Evolutionary conservation across 2,797 vertebrate genomes (phyloP), one percentile per base, ranked within the genome.

Genomic region (Takifugu ocellatus): DNA sequence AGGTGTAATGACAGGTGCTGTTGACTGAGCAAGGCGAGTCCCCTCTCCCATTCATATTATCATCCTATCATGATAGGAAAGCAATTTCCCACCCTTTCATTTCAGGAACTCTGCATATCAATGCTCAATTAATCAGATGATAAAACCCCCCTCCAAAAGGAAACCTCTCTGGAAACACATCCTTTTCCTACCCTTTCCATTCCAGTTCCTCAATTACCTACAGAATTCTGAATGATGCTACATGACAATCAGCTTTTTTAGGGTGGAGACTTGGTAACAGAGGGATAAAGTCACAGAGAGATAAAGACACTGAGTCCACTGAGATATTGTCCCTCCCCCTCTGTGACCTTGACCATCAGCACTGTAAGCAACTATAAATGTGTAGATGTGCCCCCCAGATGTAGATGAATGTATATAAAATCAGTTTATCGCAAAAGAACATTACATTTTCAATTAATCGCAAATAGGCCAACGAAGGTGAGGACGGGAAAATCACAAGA

Each of bases 1-100:
- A 85, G 80, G 83, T 86, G 77, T 85, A 89, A 90, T 89, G 84
- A 89, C 82, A 81, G 83, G 77, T 84, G 74, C 74, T 86, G 83
- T 87, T 88, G 86, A 88, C 86, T 84, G 77, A 78, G 83, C 84
- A 77, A 70, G 79, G 75, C 63, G 74, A 79, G 82, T 77, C 72
- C 67, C 68, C 66, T 47, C 73, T 83, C 76, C 78, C 65, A 76
- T 83, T 78, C 81, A 81, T 76, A 87, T 87, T 80, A 87, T 86
- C 80, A 78, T 63, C 69, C 76, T 68, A 87, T 89, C 82, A 81
- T 66, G 79, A 82, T 78, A 80, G 78, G 77, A 81, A 79, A 79
- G 86, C 77, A 83, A 84, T 90, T 78, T 84, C 71, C 67, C 54
- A 57, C 63, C 66, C 74, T 81, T 82, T 85, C 82, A 82, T 89